Evolutionary conservation across 1,140 invertebrate genomes (phyloP), one percentile per base, ranked within the genome.

Genomic region (Eubasilissa regina): DNA sequence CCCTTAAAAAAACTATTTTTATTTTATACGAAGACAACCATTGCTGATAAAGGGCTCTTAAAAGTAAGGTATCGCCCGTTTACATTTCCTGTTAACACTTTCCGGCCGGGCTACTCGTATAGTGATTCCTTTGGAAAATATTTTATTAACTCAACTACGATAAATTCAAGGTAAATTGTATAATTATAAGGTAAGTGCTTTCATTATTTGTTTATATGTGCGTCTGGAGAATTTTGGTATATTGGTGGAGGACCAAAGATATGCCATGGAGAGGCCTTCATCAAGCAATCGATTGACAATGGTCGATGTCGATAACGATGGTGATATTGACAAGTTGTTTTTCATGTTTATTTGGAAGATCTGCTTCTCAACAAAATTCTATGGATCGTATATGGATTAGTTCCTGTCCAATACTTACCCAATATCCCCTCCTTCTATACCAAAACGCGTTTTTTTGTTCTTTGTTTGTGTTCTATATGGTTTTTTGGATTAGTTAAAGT

Each of bases 21-120:
- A 47, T 66, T 66, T 66, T 66, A 66, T 45, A 47, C 62, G 62
- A 66, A 66, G 62, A 66, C 62, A 66, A 45, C 62, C 43, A 66
- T 66, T 47, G 62, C 62, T 66, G 62, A 66, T 66, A 66, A 66
- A 47, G 62, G 62, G 62, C 62, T 66, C 62, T 66, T 66, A 66
- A 66, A 66, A 66, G 43, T 66, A 66, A 66, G 62, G 62, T 44
- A 66, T 66, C 62, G 62, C 43, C 43, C 62, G 43, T 66, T 66
- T 66, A 66, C 62, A 66, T 66, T 66, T 66, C 62, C 62, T 66
- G 13, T 66, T 45, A 66, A 66, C 62, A 66, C 62, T 66, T 66
- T 66, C 62, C 43, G 12, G 3, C 0, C 62, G 12, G 17, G 56
- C 56, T n/a, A 60, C 21, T 60, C 11, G 56, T 62, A 62, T 21